Evolutionary conservation across 2,888 invertebrate genomes (phyloP).

Genomic region (Zele albiditarsus): DNA sequence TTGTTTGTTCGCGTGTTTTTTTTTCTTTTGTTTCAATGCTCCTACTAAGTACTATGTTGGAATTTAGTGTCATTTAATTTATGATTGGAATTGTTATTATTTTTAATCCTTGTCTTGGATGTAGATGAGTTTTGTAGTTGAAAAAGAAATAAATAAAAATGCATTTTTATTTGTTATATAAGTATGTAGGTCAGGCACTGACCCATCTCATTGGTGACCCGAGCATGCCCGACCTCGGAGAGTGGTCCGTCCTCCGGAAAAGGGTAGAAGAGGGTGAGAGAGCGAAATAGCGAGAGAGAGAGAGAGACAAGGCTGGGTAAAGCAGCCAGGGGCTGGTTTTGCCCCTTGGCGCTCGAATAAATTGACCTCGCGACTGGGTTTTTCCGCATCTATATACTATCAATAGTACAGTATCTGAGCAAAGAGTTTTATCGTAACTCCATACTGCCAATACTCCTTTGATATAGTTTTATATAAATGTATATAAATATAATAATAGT

Average conservation of each 20-base stretch:
- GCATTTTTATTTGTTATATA: slow-evolving; percentile 40
- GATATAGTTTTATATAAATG: too few relatives aligned
- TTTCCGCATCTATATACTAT: slow-evolving; percentile 6
- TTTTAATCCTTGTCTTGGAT: slow-evolving; percentile 6
- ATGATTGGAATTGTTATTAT: not conserved
- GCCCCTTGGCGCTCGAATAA: slow-evolving; percentile 34
- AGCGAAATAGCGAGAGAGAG: slow-evolving; percentile 1
- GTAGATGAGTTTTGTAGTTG: slow-evolving; percentile 18
- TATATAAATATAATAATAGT: not conserved
- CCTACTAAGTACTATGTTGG: not conserved
- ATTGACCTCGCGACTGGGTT: slow-evolving; percentile 22
- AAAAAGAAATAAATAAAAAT: slow-evolving; percentile 13
- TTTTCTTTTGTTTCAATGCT: not conserved
- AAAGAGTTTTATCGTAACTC: slow-evolving; percentile 7
- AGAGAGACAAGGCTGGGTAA: slow-evolving; percentile 10
- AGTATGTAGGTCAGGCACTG: slow-evolving; percentile 60
- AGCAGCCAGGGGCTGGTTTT: slow-evolving; percentile 31
- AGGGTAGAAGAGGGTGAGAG: slow-evolving; percentile 1
- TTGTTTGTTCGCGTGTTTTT: not conserved
- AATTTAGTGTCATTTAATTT: not conserved
- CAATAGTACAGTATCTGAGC: not conserved
- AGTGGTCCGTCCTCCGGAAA: slow-evolving; percentile 24
- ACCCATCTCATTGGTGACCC: slow-evolving; percentile 54
- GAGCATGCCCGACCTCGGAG: slow-evolving; percentile 41
- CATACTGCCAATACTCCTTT: not conserved